Percentiles rank a stretch among this genome's conserved stretches.
Evolutionary conservation across 1,140 invertebrate species (phyloP).

Genomic region (Anthonomus grandis): DNA sequence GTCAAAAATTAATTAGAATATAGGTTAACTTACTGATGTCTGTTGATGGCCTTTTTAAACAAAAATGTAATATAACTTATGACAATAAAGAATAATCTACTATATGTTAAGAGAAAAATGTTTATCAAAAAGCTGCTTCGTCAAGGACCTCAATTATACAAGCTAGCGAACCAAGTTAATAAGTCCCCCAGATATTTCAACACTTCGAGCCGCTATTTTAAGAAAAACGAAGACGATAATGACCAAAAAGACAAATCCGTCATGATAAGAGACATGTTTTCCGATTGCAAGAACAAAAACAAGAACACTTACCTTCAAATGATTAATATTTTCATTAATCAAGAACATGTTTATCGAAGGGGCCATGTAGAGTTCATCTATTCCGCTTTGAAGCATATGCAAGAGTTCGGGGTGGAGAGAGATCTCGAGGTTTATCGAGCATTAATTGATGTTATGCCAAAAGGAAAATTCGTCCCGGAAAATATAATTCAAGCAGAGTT

Average conservation of each 20-base stretch:
- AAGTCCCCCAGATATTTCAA: conserved; percentile 14
- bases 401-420: conserved; percentile 84
- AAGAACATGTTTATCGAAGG: conserved; percentile 57
- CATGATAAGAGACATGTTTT: conserved; percentile 48
- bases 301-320: conserved; percentile 72
- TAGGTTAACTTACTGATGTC: too few species aligned
- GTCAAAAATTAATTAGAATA: too few species aligned
- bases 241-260: conserved; percentile 16
- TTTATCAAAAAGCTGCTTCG: conserved; percentile 18
- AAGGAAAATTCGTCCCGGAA: conserved; percentile 80
- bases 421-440: conserved; percentile 91
- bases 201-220: conserved; percentile 8
- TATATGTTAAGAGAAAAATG: too few species aligned
- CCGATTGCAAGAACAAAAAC: conserved; percentile 59
- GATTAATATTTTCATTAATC: conserved; percentile 65
- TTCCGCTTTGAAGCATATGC: conserved; percentile 81
- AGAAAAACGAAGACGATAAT: conserved; percentile 4
- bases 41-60: too few species aligned
- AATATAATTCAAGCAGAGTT: conserved; percentile 84
- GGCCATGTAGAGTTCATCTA: conserved; percentile 94
- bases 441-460: conserved; percentile 87
- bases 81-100: too few species aligned
- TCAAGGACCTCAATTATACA: conserved; percentile 5
- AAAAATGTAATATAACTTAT: too few species aligned
- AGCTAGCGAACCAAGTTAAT: conserved; percentile 3